Base-by-base conservation (phyloP, 37 sponge, comb jelly and placozoan genomes). In the Tethya wilhelma region DNA sequence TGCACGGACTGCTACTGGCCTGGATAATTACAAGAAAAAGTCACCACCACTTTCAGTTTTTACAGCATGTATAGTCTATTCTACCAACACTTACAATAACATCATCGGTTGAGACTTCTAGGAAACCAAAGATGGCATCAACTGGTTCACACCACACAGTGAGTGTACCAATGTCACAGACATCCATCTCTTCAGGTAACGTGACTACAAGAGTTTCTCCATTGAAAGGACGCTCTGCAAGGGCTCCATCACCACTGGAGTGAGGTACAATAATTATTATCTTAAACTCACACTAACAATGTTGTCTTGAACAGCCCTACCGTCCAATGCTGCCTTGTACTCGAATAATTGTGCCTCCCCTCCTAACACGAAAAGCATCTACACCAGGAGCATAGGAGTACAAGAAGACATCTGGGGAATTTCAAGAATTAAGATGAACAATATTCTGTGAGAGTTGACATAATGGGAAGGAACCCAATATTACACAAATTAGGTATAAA, bases 131-230 rank as follows among this genome's bases (percentile, higher is more conserved):
- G 56, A 68, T 40, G 41, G 44, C 71, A 22, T 23, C 30, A 58
- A 58, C 32, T 23, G 71, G 81, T 57, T 58, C 42, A 80, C 81
- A 80, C 81, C 81, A 80, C 6, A 80, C 34, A 60, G 81, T 80
- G 42, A 80, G 20, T 7, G 81, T 69, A n/a, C 81, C 60, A 14
- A 80, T 80, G 57, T 80, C 81, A 69, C 71, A 69, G 1, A 37
- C 71, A 46, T 64, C 64, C 25, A 45, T 20, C 0, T 49, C 56
- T 11, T 42, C 67, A 29, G 78, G 78, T 14, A 78, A 38, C 0
- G 64, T 25, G 20, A 49, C 53, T 28, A 44, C 5, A 4, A 78
- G 20, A 1, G n/a, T n/a, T 23, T 66, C 79, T 33, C 49, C 33
- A 4, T 44, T 65, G 38, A 53, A 78, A 28, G 17, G 20, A 0